Evolutionary conservation across 2,888 invertebrate species (phyloP).

Genomic region (Harpalus rubripes): DNA sequence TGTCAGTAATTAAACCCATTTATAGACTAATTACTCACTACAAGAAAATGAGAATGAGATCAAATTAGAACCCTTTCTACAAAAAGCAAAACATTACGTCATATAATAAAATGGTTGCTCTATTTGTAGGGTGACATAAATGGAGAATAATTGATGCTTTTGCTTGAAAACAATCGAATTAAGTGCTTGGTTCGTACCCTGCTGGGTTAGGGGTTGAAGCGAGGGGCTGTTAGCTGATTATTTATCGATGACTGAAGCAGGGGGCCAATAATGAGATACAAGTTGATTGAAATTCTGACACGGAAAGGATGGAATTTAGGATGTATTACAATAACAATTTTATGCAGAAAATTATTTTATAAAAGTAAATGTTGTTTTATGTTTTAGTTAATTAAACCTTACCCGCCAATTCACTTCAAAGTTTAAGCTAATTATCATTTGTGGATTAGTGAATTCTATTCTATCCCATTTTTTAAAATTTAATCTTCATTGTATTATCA

Average conservation of each 20-base stretch:
- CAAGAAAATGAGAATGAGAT: constrained; percentile 4
- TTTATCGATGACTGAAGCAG: constrained; percentile 35
- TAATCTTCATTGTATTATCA: too few species aligned
- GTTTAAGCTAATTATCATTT: too few species aligned
- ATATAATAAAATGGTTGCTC: constrained; percentile 60
- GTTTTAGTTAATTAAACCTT: too few species aligned
- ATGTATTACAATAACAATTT: too few species aligned
- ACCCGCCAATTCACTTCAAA: too few species aligned
- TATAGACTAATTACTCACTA: constrained; percentile 12
- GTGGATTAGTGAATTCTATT: too few species aligned
- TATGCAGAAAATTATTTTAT: too few species aligned
- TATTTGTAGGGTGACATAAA: constrained; percentile 59
- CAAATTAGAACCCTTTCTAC: constrained; percentile 37
- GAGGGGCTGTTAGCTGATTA: constrained; percentile 55
- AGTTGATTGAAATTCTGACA: neutral
- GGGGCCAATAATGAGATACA: constrained; percentile 57
- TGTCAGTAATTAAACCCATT: constrained; percentile 25
- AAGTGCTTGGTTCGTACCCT: constrained; percentile 43
- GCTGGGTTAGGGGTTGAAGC: neutral
- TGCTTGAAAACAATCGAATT: constrained; percentile 65
- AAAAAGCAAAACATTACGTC: constrained; percentile 38
- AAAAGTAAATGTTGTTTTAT: too few species aligned
- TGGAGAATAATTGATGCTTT: constrained; percentile 65
- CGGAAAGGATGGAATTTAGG: too few species aligned
- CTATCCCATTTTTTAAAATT: too few species aligned